Base-by-base conservation (phyloP, 2,113 vertebrate species). In the Echinops telfairi region DNA sequence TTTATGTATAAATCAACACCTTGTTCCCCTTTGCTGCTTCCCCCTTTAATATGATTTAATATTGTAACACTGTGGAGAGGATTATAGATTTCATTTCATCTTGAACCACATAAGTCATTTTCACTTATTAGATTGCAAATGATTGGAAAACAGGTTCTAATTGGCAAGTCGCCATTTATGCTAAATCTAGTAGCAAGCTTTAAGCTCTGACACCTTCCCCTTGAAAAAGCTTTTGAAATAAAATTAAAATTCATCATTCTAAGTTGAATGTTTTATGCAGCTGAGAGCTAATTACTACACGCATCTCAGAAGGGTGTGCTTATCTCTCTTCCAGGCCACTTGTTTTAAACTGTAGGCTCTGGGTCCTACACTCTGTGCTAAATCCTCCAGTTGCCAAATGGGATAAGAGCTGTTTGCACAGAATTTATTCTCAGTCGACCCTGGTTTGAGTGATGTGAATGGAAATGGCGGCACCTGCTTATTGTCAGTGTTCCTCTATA, bases 161-260 rank as follows among this genome's bases (percentile, higher is more conserved):
- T 83, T 95, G 95, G 47, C 76, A 95, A 3, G 40, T 43, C 77
- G 86, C 89, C 93, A 88, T 62, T 87, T 96, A 92, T 97, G 94
- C 40, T 85, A 73, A 94, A 97, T 94, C 92, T 85, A 96, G 80
- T 89, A 66, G 58, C 84, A 96, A 96, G 78, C 94, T 58, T 64
- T 95, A 95, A 96, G 29, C 38, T 97, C 92, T 96, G 75, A 95
- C 76, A 91, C 62, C 77, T 94, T 96, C 92, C 27, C 47, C 64
- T 97, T 97, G 78, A 96, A 97, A 97, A 94, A 89, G 90, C 47
- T 94, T 71, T 95, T 95, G 91, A 96, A 98, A 96, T 93, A 92
- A 97, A 97, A 97, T 90, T 94, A 93, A 95, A 97, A 97, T 96
- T 96, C 88, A 95, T 97, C 93, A 96, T 43, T 88, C 81, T 5